Base-by-base conservation (phyloP, 2,888 invertebrate species). In the Creontiades dilutus region DNA sequence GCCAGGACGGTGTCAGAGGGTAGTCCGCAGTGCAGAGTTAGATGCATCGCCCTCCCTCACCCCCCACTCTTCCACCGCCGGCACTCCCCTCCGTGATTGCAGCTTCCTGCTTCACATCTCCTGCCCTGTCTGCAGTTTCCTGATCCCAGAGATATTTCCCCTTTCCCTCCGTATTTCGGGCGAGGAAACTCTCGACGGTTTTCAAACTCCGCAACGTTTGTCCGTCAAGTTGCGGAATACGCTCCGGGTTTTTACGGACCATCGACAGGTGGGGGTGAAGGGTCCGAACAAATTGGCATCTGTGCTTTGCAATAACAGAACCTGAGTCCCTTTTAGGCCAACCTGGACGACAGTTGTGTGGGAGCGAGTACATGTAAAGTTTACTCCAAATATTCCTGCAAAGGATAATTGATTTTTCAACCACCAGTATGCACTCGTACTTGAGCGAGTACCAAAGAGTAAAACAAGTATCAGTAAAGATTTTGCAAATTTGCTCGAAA, bases 21-120 rank as follows among this genome's bases (percentile, higher is more conserved):
- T 85, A 16, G 85, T 61, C 85, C 61, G 85, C 85, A 85, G 37
- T 85, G 85, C 85, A 85, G 85, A 61, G 85, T 82, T 37, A 37
- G 37, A 4, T 82, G 82, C 82, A 82, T 48, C 23, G 37, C 37
- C 37, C 37, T 37, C 16, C 23, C 13, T 19, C 47, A 28, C n/a
- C 47, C 80, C 47, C 37, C 37, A 4, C 37, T 4, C 37, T 37
- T 37, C 37, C 46, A 4, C 19, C 11, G 37, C n/a, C 75, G 0
- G 75, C 82, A 52, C 61, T 19, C 9, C 47, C 55, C 12, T n/a
- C 14, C 46, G 11, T 57, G 85, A 85, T 85, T 85, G 85, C 85
- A 85, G 85, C 52, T 85, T 85, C 85, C 85, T 85, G 61, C 46
- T 85, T 37, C 57, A 57, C 85, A 46, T 55, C 52, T 48, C 37